These are phyloP conservation scores for Cryptosula pallasiana DNA, from an alignment of 2,888 invertebrate genomes.

Conservation along the genomic window DNA sequence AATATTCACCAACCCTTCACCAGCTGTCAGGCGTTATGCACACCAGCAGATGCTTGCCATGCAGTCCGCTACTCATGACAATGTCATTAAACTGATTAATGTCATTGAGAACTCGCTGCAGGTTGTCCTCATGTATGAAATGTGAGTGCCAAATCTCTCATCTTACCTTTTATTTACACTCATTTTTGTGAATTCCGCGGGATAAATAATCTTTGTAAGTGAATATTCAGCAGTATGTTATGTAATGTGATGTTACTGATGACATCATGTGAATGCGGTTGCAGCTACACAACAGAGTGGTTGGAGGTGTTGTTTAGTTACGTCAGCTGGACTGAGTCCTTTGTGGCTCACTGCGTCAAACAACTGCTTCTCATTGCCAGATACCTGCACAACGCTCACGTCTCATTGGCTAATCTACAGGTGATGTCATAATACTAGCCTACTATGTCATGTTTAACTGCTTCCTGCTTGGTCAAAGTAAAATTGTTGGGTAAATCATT, in stretches of 20 bases:
- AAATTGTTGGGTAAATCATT: too few species aligned
- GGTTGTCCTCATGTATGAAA: constrained; percentile 13
- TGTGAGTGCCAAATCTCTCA: too few species aligned
- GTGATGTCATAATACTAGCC: too few species aligned
- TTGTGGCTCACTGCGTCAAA: constrained; percentile 18
- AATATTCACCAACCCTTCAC: constrained; percentile 1
- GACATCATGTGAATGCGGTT: background rate
- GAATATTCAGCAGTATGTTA: too few species aligned
- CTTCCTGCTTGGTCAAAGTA: too few species aligned
- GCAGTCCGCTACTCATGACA: constrained; percentile 5
- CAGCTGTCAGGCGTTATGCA: background rate
- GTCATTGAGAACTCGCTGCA: constrained; percentile 21
- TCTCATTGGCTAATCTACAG: constrained; percentile 22
- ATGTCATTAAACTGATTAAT: constrained; percentile 9
- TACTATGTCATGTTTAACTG: too few species aligned
- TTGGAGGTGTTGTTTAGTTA: constrained; percentile 3
- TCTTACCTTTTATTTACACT: too few species aligned
- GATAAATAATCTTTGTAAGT: too few species aligned
- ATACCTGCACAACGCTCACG: background rate
- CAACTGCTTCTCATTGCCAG: background rate
- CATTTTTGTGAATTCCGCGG: too few species aligned
- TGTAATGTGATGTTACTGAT: background rate
- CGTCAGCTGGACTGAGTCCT: constrained; percentile 11
- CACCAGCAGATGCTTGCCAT: constrained; percentile 18
- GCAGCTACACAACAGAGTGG: background rate